A percentile compares a stretch with the other conserved stretches of the same genome.
phyloP scores from a whole-genome alignment of 1,140 invertebrate species.

The Macrobrachium rosenbergii region DNA sequence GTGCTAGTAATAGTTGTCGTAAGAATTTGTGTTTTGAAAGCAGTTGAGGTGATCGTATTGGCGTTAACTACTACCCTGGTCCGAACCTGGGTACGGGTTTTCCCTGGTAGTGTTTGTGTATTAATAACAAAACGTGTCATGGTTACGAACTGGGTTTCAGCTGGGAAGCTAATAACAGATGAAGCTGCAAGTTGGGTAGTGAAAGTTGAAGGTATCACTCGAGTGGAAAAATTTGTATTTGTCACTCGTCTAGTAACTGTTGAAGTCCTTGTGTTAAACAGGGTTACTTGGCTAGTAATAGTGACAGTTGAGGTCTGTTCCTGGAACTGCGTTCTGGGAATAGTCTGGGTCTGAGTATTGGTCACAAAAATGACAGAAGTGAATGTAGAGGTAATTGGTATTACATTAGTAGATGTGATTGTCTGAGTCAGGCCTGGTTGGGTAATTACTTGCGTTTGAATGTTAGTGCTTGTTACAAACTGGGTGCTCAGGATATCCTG shows the following conservation, averaged over 20 bases:
- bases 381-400: constrained; percentile 45
- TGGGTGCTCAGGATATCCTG: constrained; percentile 13
- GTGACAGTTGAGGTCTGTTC: constrained; percentile 33
- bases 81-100: constrained; percentile 12
- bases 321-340: constrained; percentile 41
- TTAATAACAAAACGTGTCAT: constrained; percentile 30
- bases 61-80: constrained; percentile 38
- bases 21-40: not conserved
- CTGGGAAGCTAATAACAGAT: constrained; percentile 30
- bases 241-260: constrained; percentile 34
- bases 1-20: constrained; percentile 34
- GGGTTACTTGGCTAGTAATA: constrained; percentile 22
- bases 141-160: constrained; percentile 29
- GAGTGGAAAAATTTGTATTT: constrained; percentile 45
- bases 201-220: constrained; percentile 48
- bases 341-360: constrained; percentile 45
- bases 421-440: constrained; percentile 39
- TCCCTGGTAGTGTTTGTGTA: constrained; percentile 37
- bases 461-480: constrained; percentile 30
- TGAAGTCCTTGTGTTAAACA: constrained; percentile 38
- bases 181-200: constrained; percentile 33
- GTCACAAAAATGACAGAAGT: constrained; percentile 41
- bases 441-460: constrained; percentile 37
- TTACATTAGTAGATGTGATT: constrained; percentile 47
- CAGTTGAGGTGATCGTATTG: constrained; percentile 45